These are phyloP conservation scores for fruit fly (Drosophila melanogaster) DNA, from an alignment of 1,140 invertebrate species.

Conservation along the genomic window DNA sequence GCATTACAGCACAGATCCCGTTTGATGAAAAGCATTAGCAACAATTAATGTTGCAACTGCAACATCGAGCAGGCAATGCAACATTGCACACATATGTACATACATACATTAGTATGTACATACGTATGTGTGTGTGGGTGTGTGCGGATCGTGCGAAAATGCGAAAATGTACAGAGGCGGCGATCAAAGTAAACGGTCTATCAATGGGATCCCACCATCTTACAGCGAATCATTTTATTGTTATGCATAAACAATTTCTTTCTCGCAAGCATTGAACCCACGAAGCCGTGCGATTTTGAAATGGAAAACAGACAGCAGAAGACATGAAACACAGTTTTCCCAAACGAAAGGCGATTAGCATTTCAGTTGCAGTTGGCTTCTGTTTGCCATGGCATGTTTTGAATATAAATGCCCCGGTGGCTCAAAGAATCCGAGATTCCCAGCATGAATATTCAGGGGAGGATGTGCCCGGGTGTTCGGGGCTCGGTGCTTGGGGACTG, in stretches of 20 bases:
- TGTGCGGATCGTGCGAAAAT: conserved; percentile 43
- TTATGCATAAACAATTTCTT: conserved; percentile 46
- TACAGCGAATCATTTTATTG: conserved; percentile 30
- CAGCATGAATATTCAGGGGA: conserved; percentile 39
- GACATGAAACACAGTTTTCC: conserved; percentile 1
- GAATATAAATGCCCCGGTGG: conserved; percentile 18
- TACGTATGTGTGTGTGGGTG: too few species aligned
- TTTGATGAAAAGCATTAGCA: conserved; percentile 40
- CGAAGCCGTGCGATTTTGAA: conserved; percentile 42
- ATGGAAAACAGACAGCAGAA: conserved; percentile 42
- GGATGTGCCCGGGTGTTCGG: neutral
- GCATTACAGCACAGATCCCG: conserved; percentile 15
- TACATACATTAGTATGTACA: too few species aligned
- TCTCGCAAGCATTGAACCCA: conserved; percentile 36
- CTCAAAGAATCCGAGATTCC: conserved; percentile 16
- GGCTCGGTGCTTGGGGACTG: too few species aligned
- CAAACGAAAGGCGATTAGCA: conserved; percentile 41
- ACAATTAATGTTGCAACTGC: conserved; percentile 38
- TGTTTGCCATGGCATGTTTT: conserved; percentile 25
- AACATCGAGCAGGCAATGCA: neutral
- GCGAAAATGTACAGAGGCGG: conserved; percentile 15
- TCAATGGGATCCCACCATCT: conserved; percentile 18
- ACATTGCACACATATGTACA: too few species aligned
- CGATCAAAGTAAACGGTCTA: conserved; percentile 39
- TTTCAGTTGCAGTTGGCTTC: conserved; percentile 3